phyloP scores from a whole-genome alignment of 2,797 vertebrate species.

The Craterocephalus amniculus region DNA sequence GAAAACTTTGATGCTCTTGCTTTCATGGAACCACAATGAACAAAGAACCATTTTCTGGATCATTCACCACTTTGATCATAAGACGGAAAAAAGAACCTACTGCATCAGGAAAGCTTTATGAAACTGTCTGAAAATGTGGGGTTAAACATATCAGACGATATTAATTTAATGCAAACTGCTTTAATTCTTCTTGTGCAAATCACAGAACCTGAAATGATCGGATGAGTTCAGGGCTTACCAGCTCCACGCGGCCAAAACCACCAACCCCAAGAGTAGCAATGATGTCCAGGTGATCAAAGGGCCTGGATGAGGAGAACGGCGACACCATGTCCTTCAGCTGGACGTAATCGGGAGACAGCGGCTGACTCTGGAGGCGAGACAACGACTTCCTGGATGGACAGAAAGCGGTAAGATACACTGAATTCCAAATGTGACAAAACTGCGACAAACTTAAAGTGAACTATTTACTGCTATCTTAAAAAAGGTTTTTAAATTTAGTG shows the following conservation, averaged over 20 bases:
- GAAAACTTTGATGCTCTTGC: no score
- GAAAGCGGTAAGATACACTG: accelerated
- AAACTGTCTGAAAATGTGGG: no score
- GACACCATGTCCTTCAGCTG: constrained; percentile 89
- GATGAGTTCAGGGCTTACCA: constrained; percentile 82
- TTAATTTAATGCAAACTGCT: no score
- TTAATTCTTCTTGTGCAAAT: no score
- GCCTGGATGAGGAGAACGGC: constrained; percentile 82
- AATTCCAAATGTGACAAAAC: background rate
- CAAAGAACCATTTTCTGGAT: no score
- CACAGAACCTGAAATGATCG: no score
- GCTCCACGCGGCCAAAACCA: constrained; percentile 94
- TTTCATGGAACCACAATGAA: no score
- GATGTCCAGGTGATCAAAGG: constrained; percentile 90
- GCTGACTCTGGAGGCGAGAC: constrained; percentile 82
- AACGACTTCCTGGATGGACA: constrained; percentile 80
- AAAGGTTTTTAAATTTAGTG: no score
- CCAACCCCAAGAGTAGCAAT: constrained; percentile 92
- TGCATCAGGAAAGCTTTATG: no score
- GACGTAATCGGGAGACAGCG: constrained; percentile 86
- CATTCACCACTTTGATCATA: no score
- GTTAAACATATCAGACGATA: no score
- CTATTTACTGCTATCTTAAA: background rate
- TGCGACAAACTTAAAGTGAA: background rate
- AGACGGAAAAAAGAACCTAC: no score